These are phyloP conservation scores for Globodera ellingtonae DNA, from an alignment of 1,140 invertebrate genomes.

Conservation along the genomic window DNA sequence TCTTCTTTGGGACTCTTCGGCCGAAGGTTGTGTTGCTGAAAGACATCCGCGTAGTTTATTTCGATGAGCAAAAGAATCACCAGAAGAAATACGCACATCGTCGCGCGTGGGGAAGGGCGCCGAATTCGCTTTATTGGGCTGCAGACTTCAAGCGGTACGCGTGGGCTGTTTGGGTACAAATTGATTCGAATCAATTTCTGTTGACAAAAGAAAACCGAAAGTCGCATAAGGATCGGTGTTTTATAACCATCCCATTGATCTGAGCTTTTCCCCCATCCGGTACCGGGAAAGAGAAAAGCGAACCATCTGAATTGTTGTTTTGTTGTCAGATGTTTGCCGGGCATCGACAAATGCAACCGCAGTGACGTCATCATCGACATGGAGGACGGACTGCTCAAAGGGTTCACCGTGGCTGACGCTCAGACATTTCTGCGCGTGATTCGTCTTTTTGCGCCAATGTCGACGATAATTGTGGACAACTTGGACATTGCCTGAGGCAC, in stretches of 20 bases:
- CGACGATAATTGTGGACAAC: slow-evolving; percentile 54
- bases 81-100: slow-evolving; percentile 41
- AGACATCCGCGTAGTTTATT: slow-evolving; percentile 48
- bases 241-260: too few species aligned
- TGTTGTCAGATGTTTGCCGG: slow-evolving; percentile 45
- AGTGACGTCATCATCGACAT: slow-evolving; percentile 47
- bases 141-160: slow-evolving; percentile 39
- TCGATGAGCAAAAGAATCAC: slow-evolving; percentile 37
- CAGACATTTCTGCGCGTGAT: slow-evolving; percentile 38
- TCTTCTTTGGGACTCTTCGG: slow-evolving; percentile 50
- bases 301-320: slow-evolving; percentile 21
- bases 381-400: slow-evolving; percentile 46
- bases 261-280: too few species aligned
- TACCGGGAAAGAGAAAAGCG: not conserved
- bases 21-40: slow-evolving; percentile 43
- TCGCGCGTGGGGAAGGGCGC: slow-evolving; percentile 31
- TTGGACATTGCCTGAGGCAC: slow-evolving; percentile 36
- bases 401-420: slow-evolving; percentile 41
- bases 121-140: slow-evolving; percentile 38
- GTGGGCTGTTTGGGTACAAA: too few species aligned
- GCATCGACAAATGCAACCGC: slow-evolving; percentile 44
- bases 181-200: too few species aligned
- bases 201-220: too few species aligned
- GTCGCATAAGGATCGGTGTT: too few species aligned
- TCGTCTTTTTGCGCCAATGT: slow-evolving; percentile 43